Evolutionary conservation across 1,140 invertebrate species (phyloP).

Genomic region (Cydia pomonella): DNA sequence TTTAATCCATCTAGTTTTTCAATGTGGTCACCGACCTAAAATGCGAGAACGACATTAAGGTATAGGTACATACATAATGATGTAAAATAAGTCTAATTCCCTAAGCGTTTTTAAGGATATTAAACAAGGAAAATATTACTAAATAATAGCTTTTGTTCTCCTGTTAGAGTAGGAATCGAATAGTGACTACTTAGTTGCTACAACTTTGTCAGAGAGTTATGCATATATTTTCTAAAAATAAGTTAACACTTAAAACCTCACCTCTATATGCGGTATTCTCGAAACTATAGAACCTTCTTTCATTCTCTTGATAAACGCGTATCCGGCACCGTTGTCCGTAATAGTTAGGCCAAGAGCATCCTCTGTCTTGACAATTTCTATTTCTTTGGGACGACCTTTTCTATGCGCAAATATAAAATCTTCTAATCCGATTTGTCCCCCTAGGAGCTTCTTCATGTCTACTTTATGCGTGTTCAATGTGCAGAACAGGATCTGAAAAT

Average conservation of each 20-base stretch:
- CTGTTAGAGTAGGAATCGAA: too few species aligned
- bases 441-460: constrained; percentile 96
- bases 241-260: constrained; percentile 59
- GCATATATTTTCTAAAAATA: too few species aligned
- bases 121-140: not conserved
- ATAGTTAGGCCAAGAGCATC: constrained; percentile 98
- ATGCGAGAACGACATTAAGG: constrained; percentile 43
- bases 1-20: constrained; percentile 94
- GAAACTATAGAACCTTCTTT: constrained; percentile 96
- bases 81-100: constrained; percentile 58
- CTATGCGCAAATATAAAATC: constrained; percentile 99
- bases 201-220: too few species aligned
- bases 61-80: constrained; percentile 55
- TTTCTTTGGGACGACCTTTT: constrained; percentile 96
- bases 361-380: constrained; percentile 95
- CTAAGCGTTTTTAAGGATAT: constrained; percentile 57
- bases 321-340: constrained; percentile 98
- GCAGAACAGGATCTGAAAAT: constrained; percentile 96
- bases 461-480: constrained; percentile 98
- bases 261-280: constrained; percentile 90
- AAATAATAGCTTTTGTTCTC: not conserved
- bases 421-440: constrained; percentile 97
- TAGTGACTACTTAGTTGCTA: too few species aligned
- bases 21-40: constrained; percentile 97
- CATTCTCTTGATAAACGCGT: constrained; percentile 98